Conservation (phyloP, 2,113 vertebrate species). For the Xyliphius kryptos region DNA sequence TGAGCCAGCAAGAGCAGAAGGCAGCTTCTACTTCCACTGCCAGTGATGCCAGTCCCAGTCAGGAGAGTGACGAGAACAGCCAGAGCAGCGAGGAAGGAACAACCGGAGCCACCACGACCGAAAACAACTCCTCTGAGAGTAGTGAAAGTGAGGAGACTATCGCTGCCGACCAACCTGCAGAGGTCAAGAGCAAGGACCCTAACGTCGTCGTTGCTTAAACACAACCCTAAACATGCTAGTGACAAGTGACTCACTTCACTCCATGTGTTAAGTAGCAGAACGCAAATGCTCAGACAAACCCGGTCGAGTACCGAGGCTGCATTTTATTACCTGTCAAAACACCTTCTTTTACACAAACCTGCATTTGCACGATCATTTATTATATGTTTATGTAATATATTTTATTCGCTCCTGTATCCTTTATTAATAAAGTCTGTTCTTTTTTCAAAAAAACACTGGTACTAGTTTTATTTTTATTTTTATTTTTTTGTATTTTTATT, state of each 20-base stretch:
- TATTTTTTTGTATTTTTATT: too few species aligned
- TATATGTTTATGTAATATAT: conserved; percentile 35
- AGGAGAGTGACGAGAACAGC: too few species aligned
- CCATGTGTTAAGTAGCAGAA: conserved; percentile 18
- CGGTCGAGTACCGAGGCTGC: conserved; percentile 33
- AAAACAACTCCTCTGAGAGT: conserved; percentile 11
- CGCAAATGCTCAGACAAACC: conserved; percentile 21
- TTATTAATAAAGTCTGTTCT: conserved; percentile 42
- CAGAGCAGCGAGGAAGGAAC: conserved; percentile 65
- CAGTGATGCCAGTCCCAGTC: too few species aligned
- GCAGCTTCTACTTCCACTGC: too few species aligned
- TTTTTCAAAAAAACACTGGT: conserved; percentile 19
- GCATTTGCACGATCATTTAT: conserved; percentile 45
- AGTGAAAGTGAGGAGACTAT: too few species aligned
- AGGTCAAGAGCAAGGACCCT: conserved; percentile 32
- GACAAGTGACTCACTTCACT: conserved; percentile 25
- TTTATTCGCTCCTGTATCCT: conserved; percentile 42
- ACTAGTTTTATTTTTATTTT: too few species aligned
- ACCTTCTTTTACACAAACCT: conserved; percentile 26
- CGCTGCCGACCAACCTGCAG: not conserved
- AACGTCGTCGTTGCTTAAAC: conserved; percentile 58
- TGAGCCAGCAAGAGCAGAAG: too few species aligned
- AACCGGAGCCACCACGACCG: conserved; percentile 51
- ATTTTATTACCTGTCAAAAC: too few species aligned
- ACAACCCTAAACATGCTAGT: conserved; percentile 39